A percentile compares a stretch with the other conserved stretches of the same genome.
Evolutionary conservation across 2,113 vertebrate species (phyloP).

Genomic region (Merops nubicus): DNA sequence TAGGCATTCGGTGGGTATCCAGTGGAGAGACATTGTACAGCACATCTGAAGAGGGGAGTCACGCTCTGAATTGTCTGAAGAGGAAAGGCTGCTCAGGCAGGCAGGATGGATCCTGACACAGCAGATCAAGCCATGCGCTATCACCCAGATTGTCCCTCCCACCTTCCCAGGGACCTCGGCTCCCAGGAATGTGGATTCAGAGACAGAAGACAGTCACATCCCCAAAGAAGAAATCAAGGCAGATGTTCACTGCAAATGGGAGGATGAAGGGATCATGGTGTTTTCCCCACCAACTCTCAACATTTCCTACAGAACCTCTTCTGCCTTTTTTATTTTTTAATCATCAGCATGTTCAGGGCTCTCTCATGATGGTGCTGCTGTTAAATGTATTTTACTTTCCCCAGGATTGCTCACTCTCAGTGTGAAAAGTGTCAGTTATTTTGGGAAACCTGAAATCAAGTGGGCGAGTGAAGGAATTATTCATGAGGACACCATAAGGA

Average conservation of each 20-base stretch:
- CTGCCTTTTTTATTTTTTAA: neutral
- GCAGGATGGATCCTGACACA: neutral
- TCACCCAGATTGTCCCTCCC: neutral
- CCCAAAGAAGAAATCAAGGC: neutral
- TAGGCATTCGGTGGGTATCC: conserved; percentile 65
- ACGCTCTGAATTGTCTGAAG: conserved; percentile 6
- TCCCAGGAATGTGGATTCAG: neutral
- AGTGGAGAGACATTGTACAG: conserved; percentile 63
- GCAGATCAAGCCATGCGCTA: neutral
- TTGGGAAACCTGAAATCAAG: conserved; percentile 47
- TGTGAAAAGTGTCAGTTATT: conserved; percentile 29
- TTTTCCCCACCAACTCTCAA: neutral
- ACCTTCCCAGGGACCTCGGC: neutral
- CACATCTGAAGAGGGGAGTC: conserved; percentile 60
- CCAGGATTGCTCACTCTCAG: neutral
- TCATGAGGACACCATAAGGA: neutral
- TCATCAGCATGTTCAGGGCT: neutral
- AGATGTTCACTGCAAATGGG: neutral
- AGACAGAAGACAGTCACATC: neutral
- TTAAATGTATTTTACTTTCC: conserved; percentile 21
- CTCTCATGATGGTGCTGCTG: neutral
- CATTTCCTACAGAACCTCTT: neutral
- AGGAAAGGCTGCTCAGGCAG: conserved; percentile 33
- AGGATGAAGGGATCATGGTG: neutral
- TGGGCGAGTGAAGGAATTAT: neutral